Conservation (phyloP, 2,888 invertebrate genomes). For the Sycophila texana region DNA sequence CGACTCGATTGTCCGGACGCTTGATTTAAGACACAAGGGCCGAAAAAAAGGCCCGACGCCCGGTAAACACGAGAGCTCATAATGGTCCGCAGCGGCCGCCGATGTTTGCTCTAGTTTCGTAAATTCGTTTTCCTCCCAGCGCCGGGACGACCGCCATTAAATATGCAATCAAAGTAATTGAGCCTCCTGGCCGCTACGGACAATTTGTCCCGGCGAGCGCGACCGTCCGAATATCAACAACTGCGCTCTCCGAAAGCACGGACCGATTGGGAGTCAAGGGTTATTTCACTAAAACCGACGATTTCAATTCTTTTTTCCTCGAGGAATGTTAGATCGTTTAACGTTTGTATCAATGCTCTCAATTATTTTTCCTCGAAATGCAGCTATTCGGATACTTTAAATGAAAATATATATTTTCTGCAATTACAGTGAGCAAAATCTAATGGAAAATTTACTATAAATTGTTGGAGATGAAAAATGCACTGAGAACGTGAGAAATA, state of each 20-base stretch:
- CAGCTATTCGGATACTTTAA: no score
- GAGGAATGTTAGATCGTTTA: neutral
- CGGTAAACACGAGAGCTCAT: conserved; percentile 46
- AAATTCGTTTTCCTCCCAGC: conserved; percentile 28
- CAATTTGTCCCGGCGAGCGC: neutral
- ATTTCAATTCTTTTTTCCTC: neutral
- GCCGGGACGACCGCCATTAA: conserved; percentile 29
- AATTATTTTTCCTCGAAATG: no score
- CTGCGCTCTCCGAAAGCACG: neutral
- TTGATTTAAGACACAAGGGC: conserved; percentile 52
- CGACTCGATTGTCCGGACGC: conserved; percentile 30
- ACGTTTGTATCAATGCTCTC: no score
- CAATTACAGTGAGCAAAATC: no score
- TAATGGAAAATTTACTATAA: no score
- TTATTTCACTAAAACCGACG: conserved; percentile 7
- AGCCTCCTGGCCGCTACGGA: conserved; percentile 18
- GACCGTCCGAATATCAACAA: conserved; percentile 14
- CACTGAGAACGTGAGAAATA: no score
- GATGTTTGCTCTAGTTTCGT: conserved; percentile 47
- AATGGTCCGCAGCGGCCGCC: conserved; percentile 14
- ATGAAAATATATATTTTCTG: no score
- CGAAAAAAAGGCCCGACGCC: conserved; percentile 34
- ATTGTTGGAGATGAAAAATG: no score
- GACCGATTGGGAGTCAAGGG: neutral
- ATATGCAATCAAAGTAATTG: conserved; percentile 53